Evolutionary conservation across 2,888 invertebrate species (phyloP), one percentile per base, ranked within the genome.

Genomic region (Prionchulus punctatus): DNA sequence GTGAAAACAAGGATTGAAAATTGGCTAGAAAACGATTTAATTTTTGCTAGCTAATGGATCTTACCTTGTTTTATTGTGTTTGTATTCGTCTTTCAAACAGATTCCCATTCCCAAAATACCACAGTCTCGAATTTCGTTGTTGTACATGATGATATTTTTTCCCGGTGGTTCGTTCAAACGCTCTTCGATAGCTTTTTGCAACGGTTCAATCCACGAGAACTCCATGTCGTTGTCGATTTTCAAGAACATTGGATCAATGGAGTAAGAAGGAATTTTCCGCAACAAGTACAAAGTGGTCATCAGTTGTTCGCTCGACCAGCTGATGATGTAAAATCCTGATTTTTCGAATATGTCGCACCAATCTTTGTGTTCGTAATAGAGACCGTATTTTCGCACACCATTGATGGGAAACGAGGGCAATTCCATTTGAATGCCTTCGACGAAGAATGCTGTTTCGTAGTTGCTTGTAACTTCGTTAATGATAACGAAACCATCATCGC

Each of bases 41-140:
- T n/a, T n/a, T n/a, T n/a, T n/a, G n/a, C n/a, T n/a, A n/a, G n/a
- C n/a, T n/a, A n/a, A n/a, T n/a, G n/a, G n/a, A n/a, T n/a, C 60
- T n/a, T n/a, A 80, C 68, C 88, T 81, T 43, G 86, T 79, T 64
- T 81, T 81, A 58, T 77, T 75, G 25, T 90, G 90, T 61, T 88
- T 89, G 3, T 83, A 79, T 77, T 94, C 94, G 65, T 81, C 82
- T 66, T 84, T 83, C 62, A 96, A 78, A 72, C 96, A 98, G 69
- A 88, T 84, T 66, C 85, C 82, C 70, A 96, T 78, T 49, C 96
- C 96, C 57, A 91, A 77, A 60, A 86, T 77, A 18, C 96, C 94
- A 70, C 80, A 79, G 30, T 78, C 71, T 58, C 81, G 78, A 64
- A 82, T 80, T 48, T 82, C 81, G 66, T 82, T 79, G 58, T 82